phyloP scores from a whole-genome alignment of 2,888 invertebrate genomes.

The Eupithecia exiguata region DNA sequence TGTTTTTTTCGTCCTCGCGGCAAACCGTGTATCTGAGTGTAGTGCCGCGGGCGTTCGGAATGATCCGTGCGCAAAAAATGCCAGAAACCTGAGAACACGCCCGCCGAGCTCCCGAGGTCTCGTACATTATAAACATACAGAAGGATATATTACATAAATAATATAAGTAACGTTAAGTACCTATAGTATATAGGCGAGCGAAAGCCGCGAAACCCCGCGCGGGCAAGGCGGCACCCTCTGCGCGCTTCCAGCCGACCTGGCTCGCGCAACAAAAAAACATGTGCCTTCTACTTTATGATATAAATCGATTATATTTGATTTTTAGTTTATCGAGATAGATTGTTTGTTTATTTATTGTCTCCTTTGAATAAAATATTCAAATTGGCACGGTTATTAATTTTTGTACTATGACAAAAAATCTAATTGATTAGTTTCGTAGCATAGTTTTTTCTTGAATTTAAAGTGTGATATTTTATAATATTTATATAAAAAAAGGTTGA shows the following conservation, averaged over 20 bases:
- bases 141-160: constrained; percentile 55
- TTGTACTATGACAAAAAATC: constrained; percentile 82
- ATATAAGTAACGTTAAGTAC: constrained; percentile 29
- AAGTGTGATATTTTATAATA: constrained; percentile 84
- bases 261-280: constrained; percentile 60
- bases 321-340: constrained; percentile 82
- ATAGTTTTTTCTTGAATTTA: constrained; percentile 81
- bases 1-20: constrained; percentile 74
- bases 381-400: constrained; percentile 81
- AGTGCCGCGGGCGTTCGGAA: constrained; percentile 57
- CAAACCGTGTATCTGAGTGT: constrained; percentile 53
- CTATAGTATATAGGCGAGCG: constrained; percentile 33
- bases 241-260: constrained; percentile 65
- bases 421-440: constrained; percentile 80
- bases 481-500: constrained; percentile 81
- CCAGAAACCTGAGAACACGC: constrained; percentile 62
- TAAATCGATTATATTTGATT: constrained; percentile 81
- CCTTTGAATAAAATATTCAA: constrained; percentile 80
- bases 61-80: constrained; percentile 68
- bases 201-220: constrained; percentile 46
- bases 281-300: constrained; percentile 81
- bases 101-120: constrained; percentile 71
- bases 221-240: constrained; percentile 54
- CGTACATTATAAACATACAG: constrained; percentile 65
- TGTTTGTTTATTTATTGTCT: constrained; percentile 83